These are phyloP conservation scores for Troides oblongomaculatus DNA, from an alignment of 2,888 invertebrate genomes.

Conservation along the genomic window DNA sequence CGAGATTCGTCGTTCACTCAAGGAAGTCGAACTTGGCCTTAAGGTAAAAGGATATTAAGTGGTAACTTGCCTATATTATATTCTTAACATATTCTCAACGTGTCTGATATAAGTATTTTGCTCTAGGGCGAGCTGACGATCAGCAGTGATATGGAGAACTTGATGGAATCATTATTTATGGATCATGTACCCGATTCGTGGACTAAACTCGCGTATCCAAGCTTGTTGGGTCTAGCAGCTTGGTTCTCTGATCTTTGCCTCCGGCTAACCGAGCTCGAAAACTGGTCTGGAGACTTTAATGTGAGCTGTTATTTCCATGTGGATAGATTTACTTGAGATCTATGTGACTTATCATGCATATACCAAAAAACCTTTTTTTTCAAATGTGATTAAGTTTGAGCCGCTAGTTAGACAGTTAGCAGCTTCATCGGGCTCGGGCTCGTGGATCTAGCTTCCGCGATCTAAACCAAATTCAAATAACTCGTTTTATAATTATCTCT, in stretches of 20 bases:
- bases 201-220: conserved; percentile 94
- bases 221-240: conserved; percentile 87
- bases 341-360: too few relatives aligned
- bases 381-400: too few relatives aligned
- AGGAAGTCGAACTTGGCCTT: conserved; percentile 92
- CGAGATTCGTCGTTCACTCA: conserved; percentile 89
- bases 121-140: conserved; percentile 94
- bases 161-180: conserved; percentile 92
- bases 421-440: too few relatives aligned
- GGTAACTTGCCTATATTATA: background rate
- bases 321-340: too few relatives aligned
- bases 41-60: conserved; percentile 75
- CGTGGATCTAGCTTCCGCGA: too few relatives aligned
- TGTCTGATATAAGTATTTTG: background rate
- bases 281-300: conserved; percentile 93
- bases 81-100: background rate
- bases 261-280: conserved; percentile 89
- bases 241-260: conserved; percentile 94
- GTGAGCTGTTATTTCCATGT: conserved; percentile 47
- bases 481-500: too few relatives aligned
- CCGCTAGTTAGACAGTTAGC: too few relatives aligned
- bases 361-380: too few relatives aligned
- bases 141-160: conserved; percentile 93
- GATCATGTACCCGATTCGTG: conserved; percentile 93
- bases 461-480: too few relatives aligned